Evolutionary conservation across 2,113 vertebrate genomes (phyloP), one percentile per base, ranked within the genome.

Genomic region (Caranx ignobilis): DNA sequence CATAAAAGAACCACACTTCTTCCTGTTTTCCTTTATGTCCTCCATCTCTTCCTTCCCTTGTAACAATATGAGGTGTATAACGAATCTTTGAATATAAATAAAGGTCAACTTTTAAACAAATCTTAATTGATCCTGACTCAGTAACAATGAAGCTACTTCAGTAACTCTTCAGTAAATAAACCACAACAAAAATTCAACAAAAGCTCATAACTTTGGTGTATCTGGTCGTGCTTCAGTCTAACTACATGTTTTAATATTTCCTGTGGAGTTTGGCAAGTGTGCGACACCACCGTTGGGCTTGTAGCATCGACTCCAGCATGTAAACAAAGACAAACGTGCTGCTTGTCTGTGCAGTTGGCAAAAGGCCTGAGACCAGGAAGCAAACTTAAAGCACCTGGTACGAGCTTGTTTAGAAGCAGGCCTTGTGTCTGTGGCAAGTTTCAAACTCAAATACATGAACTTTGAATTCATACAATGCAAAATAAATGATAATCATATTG

Each of bases 211-310:
- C 65, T 90, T 88, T 86, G 83, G 87, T 71, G 48, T 64, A 64
- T 56, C 78, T 67, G 18, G 37, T 75, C 52, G 50, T 13, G 64
- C 54, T 78, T 43, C 18, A 34, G 43, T 31, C 0, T 0, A 52
- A 67, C 6, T 34, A 43, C 45, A 34, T 55, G 39, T 11, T 8
- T 41, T 11, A 43, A 34, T 60, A 34, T 60, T 66, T 57, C 4
- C 67, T 11, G 47, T 57, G 16, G 45, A 77, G 72, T 80, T 83
- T 89, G 82, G 82, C 72, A 78, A 67, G 45, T 48, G 1, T 32
- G 32, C 16, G 21, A 69, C 66, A 48, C 21, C 50, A 18, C 37
- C 31, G 37, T 69, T 11, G 19, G 2, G 21, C 60, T 2, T 63
- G 35, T 10, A 75, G 69, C 70, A 26, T 48, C 4, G 56, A 34